Evolutionary conservation across 1,140 invertebrate species (phyloP).

Genomic region (Agrilus planipennis): DNA sequence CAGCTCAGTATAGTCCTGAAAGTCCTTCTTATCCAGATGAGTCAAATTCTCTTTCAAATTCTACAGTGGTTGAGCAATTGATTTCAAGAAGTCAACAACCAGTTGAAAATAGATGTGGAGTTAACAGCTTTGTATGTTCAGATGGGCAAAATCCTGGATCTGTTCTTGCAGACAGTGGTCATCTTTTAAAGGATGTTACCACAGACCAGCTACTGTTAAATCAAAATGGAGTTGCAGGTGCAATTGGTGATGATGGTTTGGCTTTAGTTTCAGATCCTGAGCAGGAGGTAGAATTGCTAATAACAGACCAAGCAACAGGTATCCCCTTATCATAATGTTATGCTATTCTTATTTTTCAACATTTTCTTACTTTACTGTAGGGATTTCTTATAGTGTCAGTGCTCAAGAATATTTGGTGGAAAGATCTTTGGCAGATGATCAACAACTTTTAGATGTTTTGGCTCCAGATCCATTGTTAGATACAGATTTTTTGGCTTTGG

Average conservation of each 20-base stretch:
- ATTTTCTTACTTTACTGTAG: constrained; percentile 9
- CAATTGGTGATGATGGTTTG: constrained; percentile 6
- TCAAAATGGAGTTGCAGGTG: background rate
- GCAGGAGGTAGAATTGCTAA: constrained; percentile 30
- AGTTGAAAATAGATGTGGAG: too few relatives aligned
- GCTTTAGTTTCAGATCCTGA: constrained; percentile 15
- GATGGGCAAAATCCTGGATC: too few relatives aligned
- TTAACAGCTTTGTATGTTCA: too few relatives aligned
- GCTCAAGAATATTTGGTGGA: constrained; percentile 27
- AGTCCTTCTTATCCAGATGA: constrained; percentile 32
- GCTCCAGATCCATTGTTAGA: constrained; percentile 24
- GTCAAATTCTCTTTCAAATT: constrained; percentile 38
- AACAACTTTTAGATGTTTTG: constrained; percentile 24
- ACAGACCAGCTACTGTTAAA: background rate
- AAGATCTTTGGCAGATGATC: constrained; percentile 25
- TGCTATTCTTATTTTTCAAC: too few relatives aligned
- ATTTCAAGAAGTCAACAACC: constrained; percentile 9
- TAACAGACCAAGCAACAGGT: constrained; percentile 32
- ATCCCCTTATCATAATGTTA: constrained; percentile 4
- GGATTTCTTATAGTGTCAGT: constrained; percentile 28
- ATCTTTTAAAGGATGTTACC: constrained; percentile 3
- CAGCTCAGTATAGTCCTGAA: constrained; percentile 43
- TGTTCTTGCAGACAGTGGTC: too few relatives aligned
- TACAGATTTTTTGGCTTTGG: constrained; percentile 23
- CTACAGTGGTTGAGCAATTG: constrained; percentile 39